Conservation (phyloP, 2,113 vertebrate genomes). For the Lichenostomus cassidix region DNA sequence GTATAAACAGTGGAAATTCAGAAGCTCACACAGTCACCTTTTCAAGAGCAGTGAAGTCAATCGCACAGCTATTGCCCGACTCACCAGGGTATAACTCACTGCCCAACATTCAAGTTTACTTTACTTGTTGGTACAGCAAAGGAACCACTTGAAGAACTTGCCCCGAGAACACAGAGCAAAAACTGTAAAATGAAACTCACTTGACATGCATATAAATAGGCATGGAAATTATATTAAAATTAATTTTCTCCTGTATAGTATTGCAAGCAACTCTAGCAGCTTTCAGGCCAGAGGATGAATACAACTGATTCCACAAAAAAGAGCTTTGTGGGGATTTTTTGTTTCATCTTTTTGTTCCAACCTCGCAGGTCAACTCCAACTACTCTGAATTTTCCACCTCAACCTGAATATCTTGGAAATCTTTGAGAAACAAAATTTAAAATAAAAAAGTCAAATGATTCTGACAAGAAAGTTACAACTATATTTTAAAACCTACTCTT, state of each 20-base stretch:
- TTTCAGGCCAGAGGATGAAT: not conserved
- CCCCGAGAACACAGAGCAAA: rapidly evolving
- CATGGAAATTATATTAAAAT: not conserved
- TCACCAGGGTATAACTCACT: rapidly evolving
- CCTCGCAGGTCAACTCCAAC: not conserved
- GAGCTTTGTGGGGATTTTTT: not conserved
- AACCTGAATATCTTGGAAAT: not conserved
- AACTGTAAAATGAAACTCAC: not conserved
- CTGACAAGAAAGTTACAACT: not conserved
- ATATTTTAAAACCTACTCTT: not conserved
- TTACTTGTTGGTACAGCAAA: not conserved
- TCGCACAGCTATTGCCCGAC: rapidly evolving
- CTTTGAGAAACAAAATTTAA: not conserved
- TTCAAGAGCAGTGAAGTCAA: not conserved
- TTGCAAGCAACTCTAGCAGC: not conserved
- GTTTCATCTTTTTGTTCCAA: not conserved
- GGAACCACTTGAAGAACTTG: not conserved
- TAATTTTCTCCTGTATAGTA: not conserved
- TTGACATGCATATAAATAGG: not conserved
- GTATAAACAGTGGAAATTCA: not conserved
- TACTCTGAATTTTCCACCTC: not conserved
- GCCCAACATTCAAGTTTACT: not conserved
- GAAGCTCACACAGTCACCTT: not conserved
- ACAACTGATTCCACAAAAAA: not conserved
- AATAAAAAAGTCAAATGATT: not conserved